Base-by-base conservation (phyloP, 2,797 vertebrate species). In the Chloroceryle amazona region DNA sequence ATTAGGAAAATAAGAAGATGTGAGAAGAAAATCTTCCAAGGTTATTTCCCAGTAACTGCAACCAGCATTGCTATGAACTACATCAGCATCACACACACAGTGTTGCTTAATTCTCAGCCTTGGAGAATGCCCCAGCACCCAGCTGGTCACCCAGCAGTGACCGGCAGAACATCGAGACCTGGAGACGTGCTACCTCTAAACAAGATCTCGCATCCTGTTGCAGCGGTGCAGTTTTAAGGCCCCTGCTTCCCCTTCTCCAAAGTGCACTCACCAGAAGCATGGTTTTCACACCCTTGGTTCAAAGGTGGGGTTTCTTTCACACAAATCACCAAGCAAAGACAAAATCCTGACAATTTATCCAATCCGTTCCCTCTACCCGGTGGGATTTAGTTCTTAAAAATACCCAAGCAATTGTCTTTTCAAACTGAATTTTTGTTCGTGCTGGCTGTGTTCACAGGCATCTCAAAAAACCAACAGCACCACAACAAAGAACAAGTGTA, bases 91-190 rank as follows among this genome's bases (percentile, higher is more conserved):
- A 10, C 28, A 37, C 15, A 17, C 42, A 44, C 1, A 25, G 33
- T 0, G 2, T 0, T 17, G 47, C 33, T 47, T 6, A 11, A 29
- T 63, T 52, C 46, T 9, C 0, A 2, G 5, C 52, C 67, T 26
- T 3, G 2, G 20, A 41, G 10, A 68, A 60, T 0, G 3, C 6
- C 26, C 2, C 66, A 23, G 70, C 5, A 13, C 35, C 37, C 29
- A 10, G 35, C 35, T 10, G 35, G 35, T 37, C 35, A 37, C 35
- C 35, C 0, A 0, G 10, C 68, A 25, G 44, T 3, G 35, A 29
- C 41, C 13, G 4, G 4, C 11, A 63, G 39, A 54, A 41, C n/a
- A 20, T 2, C 0, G 1, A 52, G 15, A 49, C 23, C 18, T 12
- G n/a, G 31, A 62, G 31, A 55, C 9, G 3, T 41, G 29, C 12